A percentile compares a stretch with the other conserved stretches of the same genome.
phyloP scores from a whole-genome alignment of 2,797 vertebrate genomes.

The Semaprochilodus insignis region DNA sequence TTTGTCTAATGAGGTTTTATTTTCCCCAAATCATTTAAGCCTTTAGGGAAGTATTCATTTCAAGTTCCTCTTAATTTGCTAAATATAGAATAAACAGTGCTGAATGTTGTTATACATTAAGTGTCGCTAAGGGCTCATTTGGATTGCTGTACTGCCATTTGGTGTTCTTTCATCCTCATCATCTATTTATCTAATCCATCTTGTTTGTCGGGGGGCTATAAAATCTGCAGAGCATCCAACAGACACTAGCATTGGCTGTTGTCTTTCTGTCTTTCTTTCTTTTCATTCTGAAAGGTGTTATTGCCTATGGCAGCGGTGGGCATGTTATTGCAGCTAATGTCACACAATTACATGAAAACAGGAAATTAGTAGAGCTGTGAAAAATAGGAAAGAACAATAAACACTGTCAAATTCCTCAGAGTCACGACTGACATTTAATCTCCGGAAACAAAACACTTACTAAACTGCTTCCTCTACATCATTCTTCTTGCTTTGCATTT shows the following conservation, averaged over 20 bases:
- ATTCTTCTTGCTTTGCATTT: neutral
- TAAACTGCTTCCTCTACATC: neutral
- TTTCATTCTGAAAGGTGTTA: neutral
- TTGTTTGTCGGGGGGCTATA: neutral
- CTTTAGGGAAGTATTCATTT: slow-evolving; percentile 4
- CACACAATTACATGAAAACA: neutral
- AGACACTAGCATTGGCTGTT: slow-evolving; percentile 15
- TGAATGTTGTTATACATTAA: neutral
- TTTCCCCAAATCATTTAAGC: neutral
- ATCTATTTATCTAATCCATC: slow-evolving; percentile 24
- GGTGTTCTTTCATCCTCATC: slow-evolving; percentile 10
- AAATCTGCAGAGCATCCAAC: neutral
- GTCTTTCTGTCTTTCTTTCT: neutral
- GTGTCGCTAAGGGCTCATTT: neutral
- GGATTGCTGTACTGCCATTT: neutral
- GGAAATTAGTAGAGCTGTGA: neutral
- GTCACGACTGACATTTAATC: slow-evolving; percentile 20
- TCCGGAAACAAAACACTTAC: neutral
- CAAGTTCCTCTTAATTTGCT: neutral
- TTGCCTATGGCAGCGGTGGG: neutral
- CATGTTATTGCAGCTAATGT: neutral
- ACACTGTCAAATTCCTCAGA: neutral
- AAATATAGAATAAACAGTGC: neutral
- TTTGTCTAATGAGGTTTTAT: neutral
- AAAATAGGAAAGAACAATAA: slow-evolving; percentile 12